Base-by-base conservation (phyloP, 2,888 invertebrate species). In the Gerris lacustris region DNA sequence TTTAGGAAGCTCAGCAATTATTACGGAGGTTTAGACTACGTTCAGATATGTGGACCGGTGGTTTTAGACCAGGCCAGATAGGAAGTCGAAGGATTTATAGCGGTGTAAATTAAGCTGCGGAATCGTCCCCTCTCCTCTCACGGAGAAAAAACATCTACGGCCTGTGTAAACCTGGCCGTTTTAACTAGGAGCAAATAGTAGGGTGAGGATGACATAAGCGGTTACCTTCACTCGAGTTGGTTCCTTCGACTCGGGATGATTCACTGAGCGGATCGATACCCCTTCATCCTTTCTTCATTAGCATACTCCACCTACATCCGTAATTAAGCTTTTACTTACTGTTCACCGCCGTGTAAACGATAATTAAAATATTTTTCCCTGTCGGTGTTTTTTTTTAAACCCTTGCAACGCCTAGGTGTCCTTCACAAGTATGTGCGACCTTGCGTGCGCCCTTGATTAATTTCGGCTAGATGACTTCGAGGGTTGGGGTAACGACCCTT, bases 171-270 rank as follows among this genome's bases (percentile, higher is more conserved):
- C 66, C 69, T 69, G 69, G 9, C 45, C 31, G 64, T 63, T 44
- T 63, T 63, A 63, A 64, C 18, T 63, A 45, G 69, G 64, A 63
- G 63, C 44, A 18, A 45, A 55, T 64, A 45, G 44, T 43, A 17
- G 63, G 72, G 74, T 75, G 75, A 17, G 63, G 72, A 74, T 75
- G 75, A 75, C 75, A 76, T 75, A 74, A 75, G 76, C 75, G 73
- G 74, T 76, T 75, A 75, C 75, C 71, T 72, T 72, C 76, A 75
- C 74, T 76, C 74, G 72, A 75, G 72, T 55, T 55, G 9, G 11
- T 55, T 55, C 15, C 55, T 55, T 11, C 55, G 9, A 55, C 9
- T 15, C 9, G 15, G 55, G 15, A 31, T 75, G 75, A 70, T 70
- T 73, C 73, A 68, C 66, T 47, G 67, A 62, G 43, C 63, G 67